Conservation (phyloP, 2,797 vertebrate species). For the Acrossocheilus fasciatus region DNA sequence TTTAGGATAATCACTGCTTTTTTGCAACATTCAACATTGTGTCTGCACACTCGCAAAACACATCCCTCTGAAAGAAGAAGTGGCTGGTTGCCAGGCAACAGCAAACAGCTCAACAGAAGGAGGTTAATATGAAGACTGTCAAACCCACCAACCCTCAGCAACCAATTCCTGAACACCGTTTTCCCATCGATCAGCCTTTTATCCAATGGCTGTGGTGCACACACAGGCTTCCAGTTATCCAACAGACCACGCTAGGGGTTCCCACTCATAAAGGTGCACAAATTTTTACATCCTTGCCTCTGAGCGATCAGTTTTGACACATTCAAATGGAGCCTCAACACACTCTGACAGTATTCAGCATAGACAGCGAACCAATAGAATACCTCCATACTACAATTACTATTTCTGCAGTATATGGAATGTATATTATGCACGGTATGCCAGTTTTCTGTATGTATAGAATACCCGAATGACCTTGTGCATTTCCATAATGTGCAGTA, state of each 20-base stretch:
- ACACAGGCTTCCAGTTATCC: constrained; percentile 20
- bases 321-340: neutral
- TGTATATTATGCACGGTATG: neutral
- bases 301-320: neutral
- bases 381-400: neutral
- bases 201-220: constrained; percentile 33
- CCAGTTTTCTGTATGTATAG: neutral
- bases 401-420: neutral
- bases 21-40: constrained; percentile 62
- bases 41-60: constrained; percentile 67
- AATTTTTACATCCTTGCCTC: neutral
- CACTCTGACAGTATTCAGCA: neutral
- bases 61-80: constrained; percentile 74
- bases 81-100: constrained; percentile 84
- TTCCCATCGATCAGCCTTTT: constrained; percentile 35
- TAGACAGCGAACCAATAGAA: neutral
- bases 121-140: constrained; percentile 68
- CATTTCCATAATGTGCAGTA: neutral
- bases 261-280: neutral
- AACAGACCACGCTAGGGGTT: neutral
- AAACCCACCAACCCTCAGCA: constrained; percentile 55
- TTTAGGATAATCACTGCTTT: constrained; percentile 45
- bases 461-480: neutral
- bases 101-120: constrained; percentile 70
- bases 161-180: constrained; percentile 8